Evolutionary conservation across 1,140 invertebrate genomes (phyloP).

Genomic region (Drosophila teissieri): DNA sequence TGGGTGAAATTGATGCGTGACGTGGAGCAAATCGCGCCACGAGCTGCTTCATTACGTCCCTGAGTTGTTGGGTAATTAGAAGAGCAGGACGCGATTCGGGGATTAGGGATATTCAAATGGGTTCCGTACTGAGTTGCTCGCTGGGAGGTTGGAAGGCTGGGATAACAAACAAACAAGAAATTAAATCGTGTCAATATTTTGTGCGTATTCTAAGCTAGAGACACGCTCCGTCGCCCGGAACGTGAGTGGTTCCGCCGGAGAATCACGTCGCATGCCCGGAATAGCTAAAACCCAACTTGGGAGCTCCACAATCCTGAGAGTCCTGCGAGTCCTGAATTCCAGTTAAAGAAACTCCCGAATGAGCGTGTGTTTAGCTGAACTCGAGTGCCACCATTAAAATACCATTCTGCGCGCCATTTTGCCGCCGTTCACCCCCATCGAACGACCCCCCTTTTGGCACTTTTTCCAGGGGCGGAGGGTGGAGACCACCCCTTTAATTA

Average conservation of each 20-base stretch:
- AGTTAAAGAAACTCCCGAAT: slow-evolving; percentile 14
- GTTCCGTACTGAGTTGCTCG: slow-evolving; percentile 4
- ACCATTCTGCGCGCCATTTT: slow-evolving; percentile 68
- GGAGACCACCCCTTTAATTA: slow-evolving; percentile 61
- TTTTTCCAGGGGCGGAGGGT: neutral
- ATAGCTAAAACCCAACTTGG: slow-evolving; percentile 14
- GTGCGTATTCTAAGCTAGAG: slow-evolving; percentile 25
- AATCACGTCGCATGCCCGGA: slow-evolving; percentile 34
- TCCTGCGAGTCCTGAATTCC: slow-evolving; percentile 3
- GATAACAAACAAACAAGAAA: slow-evolving; percentile 53
- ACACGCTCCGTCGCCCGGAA: slow-evolving; percentile 30
- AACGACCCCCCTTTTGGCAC: slow-evolving; percentile 19
- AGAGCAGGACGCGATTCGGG: slow-evolving; percentile 38
- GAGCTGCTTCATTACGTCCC: slow-evolving; percentile 69
- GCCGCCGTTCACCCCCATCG: slow-evolving; percentile 34
- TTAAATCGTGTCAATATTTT: slow-evolving; percentile 60
- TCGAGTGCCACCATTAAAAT: slow-evolving; percentile 73
- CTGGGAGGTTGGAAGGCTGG: slow-evolving; percentile 4
- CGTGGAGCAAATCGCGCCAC: slow-evolving; percentile 67
- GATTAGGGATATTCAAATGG: slow-evolving; percentile 62
- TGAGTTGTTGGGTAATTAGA: slow-evolving; percentile 74
- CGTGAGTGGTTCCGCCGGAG: slow-evolving; percentile 25
- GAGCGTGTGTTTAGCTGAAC: slow-evolving; percentile 37
- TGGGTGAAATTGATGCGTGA: slow-evolving; percentile 67
- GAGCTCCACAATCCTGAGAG: neutral